Percentiles rank a stretch among this genome's conserved stretches.
phyloP scores from a whole-genome alignment of 2,797 vertebrate species.

The Sebastes elongatus region DNA sequence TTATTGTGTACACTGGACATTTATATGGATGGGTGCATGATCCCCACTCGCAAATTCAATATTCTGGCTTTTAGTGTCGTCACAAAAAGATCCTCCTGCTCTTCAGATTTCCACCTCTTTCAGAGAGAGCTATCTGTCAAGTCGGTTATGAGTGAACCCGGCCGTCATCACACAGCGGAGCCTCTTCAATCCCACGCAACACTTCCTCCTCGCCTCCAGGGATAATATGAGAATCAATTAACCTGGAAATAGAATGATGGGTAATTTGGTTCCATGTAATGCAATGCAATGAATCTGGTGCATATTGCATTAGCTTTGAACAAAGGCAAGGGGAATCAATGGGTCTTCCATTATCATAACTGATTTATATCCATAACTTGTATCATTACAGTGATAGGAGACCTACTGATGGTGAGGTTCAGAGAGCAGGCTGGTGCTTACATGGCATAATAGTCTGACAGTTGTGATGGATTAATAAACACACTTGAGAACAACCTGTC shows the following conservation, averaged over 20 bases:
- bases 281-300: conserved; percentile 51
- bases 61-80: conserved; percentile 48
- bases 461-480: conserved; percentile 15
- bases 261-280: conserved; percentile 42
- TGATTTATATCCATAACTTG: conserved; percentile 63
- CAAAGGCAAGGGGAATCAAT: conserved; percentile 66
- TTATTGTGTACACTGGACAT: conserved; percentile 49
- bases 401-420: conserved; percentile 25
- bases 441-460: conserved; percentile 5
- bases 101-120: conserved; percentile 32
- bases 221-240: conserved; percentile 51
- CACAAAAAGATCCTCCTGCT: conserved; percentile 19
- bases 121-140: conserved; percentile 46
- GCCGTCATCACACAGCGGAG: neutral
- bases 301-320: conserved; percentile 62
- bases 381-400: conserved; percentile 50
- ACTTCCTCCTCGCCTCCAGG: conserved; percentile 21
- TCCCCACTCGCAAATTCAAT: conserved; percentile 53
- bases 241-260: conserved; percentile 22
- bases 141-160: conserved; percentile 6
- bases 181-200: neutral
- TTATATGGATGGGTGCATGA: conserved; percentile 45
- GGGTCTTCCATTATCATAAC: conserved; percentile 63
- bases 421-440: conserved; percentile 33
- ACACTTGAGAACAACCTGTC: conserved; percentile 20